Conservation (phyloP, 2,113 vertebrate species). For the Antechinus stuartii region DNA sequence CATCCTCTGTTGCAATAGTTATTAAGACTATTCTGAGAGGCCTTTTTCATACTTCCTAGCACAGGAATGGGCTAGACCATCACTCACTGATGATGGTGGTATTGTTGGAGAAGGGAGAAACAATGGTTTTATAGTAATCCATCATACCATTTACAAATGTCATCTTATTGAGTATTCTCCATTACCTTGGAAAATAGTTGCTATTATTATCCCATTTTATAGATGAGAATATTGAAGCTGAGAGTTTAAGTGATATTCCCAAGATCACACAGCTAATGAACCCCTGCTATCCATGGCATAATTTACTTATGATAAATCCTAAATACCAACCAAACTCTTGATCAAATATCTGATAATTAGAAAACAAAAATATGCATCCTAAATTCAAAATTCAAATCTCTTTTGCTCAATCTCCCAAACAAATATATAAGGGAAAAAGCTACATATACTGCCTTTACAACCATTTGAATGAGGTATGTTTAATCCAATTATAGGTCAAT, state of each 20-base stretch:
- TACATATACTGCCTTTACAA: conserved; percentile 16
- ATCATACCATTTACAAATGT: not conserved
- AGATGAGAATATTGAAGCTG: no score
- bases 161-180: no score
- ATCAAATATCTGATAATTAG: conserved; percentile 32
- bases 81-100: not conserved
- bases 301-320: no score
- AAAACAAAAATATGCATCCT: conserved; percentile 23
- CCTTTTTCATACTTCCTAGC: not conserved
- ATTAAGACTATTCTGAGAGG: not conserved
- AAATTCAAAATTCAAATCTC: conserved; percentile 5
- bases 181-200: no score
- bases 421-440: conserved; percentile 9
- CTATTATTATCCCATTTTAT: no score
- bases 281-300: no score
- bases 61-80: not conserved
- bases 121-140: not conserved
- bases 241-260: no score
- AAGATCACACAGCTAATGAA: no score
- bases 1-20: not conserved
- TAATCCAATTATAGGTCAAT: conserved; percentile 19
- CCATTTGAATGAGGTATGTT: conserved; percentile 50
- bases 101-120: not conserved
- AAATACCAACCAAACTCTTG: not conserved
- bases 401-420: conserved; percentile 9